Conservation (phyloP, 2,888 invertebrate genomes). For the Leptinotarsa tumamoca region DNA sequence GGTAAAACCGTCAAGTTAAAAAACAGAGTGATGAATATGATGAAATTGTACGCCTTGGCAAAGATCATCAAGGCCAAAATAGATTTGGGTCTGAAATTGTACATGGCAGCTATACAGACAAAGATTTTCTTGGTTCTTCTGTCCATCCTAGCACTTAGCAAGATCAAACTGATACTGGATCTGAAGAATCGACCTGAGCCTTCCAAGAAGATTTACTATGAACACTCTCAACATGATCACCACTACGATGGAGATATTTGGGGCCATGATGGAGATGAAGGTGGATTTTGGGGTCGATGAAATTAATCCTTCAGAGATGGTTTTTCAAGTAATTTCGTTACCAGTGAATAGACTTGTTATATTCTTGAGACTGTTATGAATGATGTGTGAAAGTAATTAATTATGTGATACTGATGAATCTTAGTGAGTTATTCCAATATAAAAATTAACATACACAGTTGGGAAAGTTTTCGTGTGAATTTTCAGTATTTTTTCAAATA, state of each 20-base stretch:
- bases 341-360: too few relatives aligned
- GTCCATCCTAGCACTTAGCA: constrained; percentile 76
- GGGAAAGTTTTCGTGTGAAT: too few relatives aligned
- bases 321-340: not conserved
- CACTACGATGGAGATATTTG: constrained; percentile 75
- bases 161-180: constrained; percentile 80
- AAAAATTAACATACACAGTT: too few relatives aligned
- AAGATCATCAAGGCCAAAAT: constrained; percentile 80
- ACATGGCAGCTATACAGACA: constrained; percentile 80
- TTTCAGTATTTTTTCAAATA: too few relatives aligned
- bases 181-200: constrained; percentile 77
- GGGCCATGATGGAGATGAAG: constrained; percentile 69
- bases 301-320: not conserved
- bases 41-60: constrained; percentile 76
- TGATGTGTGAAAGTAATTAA: too few relatives aligned
- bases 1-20: constrained; percentile 68
- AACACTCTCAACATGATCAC: constrained; percentile 86
- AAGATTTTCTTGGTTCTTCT: constrained; percentile 83
- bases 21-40: constrained; percentile 77
- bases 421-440: too few relatives aligned
- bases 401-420: too few relatives aligned
- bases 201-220: constrained; percentile 84
- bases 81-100: constrained; percentile 76
- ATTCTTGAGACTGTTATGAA: too few relatives aligned
- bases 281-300: constrained; percentile 42